These are phyloP conservation scores for Pterobdella sp. DNA, from an alignment of 2,888 invertebrate genomes.

Conservation along the genomic window DNA sequence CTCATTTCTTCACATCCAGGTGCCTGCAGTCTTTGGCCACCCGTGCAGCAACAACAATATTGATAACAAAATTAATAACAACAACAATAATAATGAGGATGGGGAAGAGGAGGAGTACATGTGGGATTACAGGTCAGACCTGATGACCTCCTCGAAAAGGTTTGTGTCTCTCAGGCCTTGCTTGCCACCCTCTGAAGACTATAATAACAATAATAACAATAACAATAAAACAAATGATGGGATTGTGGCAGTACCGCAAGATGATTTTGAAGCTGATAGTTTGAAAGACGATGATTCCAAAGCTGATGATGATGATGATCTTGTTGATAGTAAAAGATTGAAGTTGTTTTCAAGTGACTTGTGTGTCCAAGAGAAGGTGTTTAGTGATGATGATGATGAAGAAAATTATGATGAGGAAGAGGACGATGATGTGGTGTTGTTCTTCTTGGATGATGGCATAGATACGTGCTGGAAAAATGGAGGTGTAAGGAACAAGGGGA, in stretches of 20 bases:
- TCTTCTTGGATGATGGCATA: constrained; percentile 22
- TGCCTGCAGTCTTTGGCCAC: too few relatives aligned
- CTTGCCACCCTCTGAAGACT: background rate
- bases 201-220: background rate
- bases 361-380: constrained; percentile 7
- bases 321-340: background rate
- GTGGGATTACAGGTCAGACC: constrained; percentile 37
- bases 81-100: constrained; percentile 11
- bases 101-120: constrained; percentile 29
- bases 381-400: background rate
- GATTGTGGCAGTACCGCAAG: background rate
- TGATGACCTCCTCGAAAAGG: constrained; percentile 13
- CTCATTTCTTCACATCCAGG: too few relatives aligned
- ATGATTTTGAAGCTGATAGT: background rate
- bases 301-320: background rate
- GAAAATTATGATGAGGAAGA: background rate
- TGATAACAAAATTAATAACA: background rate
- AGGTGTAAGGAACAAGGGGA: too few relatives aligned
- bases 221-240: background rate
- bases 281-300: background rate
- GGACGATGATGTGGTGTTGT: constrained; percentile 17
- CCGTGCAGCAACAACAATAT: background rate
- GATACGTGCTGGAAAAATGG: too few relatives aligned
- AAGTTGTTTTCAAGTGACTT: background rate
- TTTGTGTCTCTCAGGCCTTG: constrained; percentile 28